Percentiles rank a stretch among this genome's conserved stretches.
These are phyloP conservation scores for Molanna angustata DNA, from an alignment of 2,888 invertebrate genomes.

Conservation along the genomic window DNA sequence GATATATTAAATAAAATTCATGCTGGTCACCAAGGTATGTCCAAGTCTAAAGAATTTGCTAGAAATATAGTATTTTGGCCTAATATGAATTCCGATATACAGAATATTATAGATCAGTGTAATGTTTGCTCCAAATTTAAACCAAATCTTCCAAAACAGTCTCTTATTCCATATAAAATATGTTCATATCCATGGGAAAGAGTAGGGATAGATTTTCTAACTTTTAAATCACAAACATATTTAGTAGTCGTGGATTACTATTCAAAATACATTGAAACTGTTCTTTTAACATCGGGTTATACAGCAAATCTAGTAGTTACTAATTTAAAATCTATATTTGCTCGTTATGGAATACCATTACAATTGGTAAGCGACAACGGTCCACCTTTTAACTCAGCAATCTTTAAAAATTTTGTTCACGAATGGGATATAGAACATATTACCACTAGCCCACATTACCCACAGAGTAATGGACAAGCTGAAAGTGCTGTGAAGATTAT, in stretches of 20 bases:
- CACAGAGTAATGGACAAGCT: slow-evolving; percentile 25
- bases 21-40: slow-evolving; percentile 29
- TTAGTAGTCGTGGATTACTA: slow-evolving; percentile 5
- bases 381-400: not conserved
- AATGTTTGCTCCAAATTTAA: slow-evolving; percentile 13
- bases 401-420: not conserved
- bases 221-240: slow-evolving; percentile 20
- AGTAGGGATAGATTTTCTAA: slow-evolving; percentile 33
- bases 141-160: slow-evolving; percentile 21
- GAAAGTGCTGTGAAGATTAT: slow-evolving; percentile 32
- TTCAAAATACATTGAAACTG: not conserved
- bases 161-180: slow-evolving; percentile 27
- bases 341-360: not conserved
- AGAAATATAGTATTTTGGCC: slow-evolving; percentile 35
- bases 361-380: not conserved
- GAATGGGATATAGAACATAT: not conserved
- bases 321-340: not conserved
- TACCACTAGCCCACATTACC: slow-evolving; percentile 17
- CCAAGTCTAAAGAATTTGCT: slow-evolving; percentile 30
- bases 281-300: not conserved
- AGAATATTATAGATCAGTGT: slow-evolving; percentile 31
- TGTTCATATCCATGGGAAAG: slow-evolving; percentile 31
- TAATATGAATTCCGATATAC: slow-evolving; percentile 32
- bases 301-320: not conserved
- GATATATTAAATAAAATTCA: slow-evolving; percentile 30